Evolutionary conservation across 2,888 invertebrate species (phyloP).

Genomic region (Allophyes oxyacanthae): DNA sequence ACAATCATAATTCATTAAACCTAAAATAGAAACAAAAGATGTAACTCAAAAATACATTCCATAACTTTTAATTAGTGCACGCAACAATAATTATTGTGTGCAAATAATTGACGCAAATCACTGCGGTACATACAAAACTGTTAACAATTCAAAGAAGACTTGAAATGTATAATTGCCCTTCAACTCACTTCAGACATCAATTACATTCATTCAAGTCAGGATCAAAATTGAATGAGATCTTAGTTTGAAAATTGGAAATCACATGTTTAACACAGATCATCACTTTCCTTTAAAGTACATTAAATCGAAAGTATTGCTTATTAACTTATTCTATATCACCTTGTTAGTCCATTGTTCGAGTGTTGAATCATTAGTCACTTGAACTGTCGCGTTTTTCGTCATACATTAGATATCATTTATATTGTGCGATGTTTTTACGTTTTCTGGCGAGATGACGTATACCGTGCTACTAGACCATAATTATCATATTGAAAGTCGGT

Average conservation of each 20-base stretch:
- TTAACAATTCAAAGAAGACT: constrained; percentile 1
- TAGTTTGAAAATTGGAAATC: constrained; percentile 6
- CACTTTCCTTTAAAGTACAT: background rate
- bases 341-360: constrained; percentile 1
- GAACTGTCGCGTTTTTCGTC: constrained; percentile 11
- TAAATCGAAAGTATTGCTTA: background rate
- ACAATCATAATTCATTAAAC: background rate
- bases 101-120: background rate
- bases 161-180: background rate
- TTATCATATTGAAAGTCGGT: background rate
- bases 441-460: background rate
- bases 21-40: constrained; percentile 3
- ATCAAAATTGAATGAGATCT: constrained; percentile 21
- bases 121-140: background rate
- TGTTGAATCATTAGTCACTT: constrained; percentile 2
- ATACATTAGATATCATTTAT: constrained; percentile 2
- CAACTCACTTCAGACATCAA: background rate
- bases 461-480: constrained; percentile 4
- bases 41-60: background rate
- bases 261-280: background rate
- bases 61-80: background rate
- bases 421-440: constrained; percentile 33
- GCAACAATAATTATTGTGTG: background rate
- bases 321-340: background rate
- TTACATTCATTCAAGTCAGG: background rate